Evolutionary conservation across 2,888 invertebrate species (phyloP).

Genomic region (Axea sp.): DNA sequence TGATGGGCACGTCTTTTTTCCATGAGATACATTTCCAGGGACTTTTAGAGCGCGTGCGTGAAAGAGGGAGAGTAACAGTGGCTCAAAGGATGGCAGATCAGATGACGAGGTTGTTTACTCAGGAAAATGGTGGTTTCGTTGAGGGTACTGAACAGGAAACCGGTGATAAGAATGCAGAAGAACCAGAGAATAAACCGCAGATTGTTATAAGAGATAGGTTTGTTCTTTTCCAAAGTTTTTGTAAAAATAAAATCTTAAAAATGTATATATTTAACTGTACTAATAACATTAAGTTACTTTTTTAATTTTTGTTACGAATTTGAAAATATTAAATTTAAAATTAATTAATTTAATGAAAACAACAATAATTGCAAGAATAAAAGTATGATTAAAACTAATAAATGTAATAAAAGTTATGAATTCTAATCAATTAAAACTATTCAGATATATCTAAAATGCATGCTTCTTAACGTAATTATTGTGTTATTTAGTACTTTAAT

Average conservation of each 20-base stretch:
- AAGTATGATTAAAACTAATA: no score
- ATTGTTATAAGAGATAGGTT: conserved; percentile 42
- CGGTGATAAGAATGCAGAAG: conserved; percentile 54
- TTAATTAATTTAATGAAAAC: conserved; percentile 1
- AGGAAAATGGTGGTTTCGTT: conserved; percentile 71
- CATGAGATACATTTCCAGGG: conserved; percentile 90
- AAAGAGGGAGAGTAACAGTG: conserved; percentile 84
- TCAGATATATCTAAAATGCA: no score
- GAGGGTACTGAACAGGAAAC: conserved; percentile 62
- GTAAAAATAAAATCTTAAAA: background rate
- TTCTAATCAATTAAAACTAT: no score
- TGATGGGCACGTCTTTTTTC: conserved; percentile 92
- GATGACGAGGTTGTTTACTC: conserved; percentile 79
- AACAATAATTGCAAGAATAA: no score
- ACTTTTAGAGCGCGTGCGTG: conserved; percentile 87
- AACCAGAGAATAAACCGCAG: conserved; percentile 52
- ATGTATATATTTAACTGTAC: no score
- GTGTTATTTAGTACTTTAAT: no score
- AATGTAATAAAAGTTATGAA: no score
- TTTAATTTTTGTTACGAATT: no score
- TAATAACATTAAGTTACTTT: no score
- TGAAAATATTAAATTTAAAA: background rate
- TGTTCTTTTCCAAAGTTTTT: background rate
- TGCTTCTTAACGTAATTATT: no score
- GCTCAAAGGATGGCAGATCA: conserved; percentile 88